These are phyloP conservation scores for Cryptoblepharus egeriae DNA, from an alignment of 2,797 vertebrate species.

Conservation along the genomic window DNA sequence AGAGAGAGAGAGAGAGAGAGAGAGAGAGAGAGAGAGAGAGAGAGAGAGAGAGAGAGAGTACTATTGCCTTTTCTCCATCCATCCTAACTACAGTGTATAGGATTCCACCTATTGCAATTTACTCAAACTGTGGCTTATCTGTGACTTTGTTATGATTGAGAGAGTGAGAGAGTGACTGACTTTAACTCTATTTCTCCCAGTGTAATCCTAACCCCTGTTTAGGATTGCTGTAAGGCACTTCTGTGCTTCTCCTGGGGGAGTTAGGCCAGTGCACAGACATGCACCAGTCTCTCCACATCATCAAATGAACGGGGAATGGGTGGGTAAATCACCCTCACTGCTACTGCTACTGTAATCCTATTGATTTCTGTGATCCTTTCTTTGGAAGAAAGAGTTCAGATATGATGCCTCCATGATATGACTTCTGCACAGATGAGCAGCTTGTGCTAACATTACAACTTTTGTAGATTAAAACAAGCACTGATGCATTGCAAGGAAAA, in stretches of 20 bases:
- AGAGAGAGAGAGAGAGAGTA: no score
- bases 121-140: not conserved
- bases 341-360: no score
- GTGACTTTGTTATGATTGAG: not conserved
- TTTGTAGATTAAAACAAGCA: not conserved
- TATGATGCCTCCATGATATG: not conserved
- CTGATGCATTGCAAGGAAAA: not conserved
- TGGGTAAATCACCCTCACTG: no score
- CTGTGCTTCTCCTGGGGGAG: no score
- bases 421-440: not conserved
- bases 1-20: not conserved
- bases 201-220: no score
- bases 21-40: conserved; percentile 6
- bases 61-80: not conserved
- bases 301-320: no score
- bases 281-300: no score
- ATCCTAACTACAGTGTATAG: not conserved
- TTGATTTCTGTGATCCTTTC: not conserved
- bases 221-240: no score
- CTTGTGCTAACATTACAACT: not conserved
- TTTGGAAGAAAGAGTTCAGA: conserved; percentile 2
- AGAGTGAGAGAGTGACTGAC: no score
- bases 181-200: not conserved
- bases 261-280: no score
- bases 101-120: not conserved